Percentiles rank a stretch among this genome's conserved stretches.
Conservation (phyloP, 1,140 invertebrate species). For the Ceratoteleas bidentatus region DNA sequence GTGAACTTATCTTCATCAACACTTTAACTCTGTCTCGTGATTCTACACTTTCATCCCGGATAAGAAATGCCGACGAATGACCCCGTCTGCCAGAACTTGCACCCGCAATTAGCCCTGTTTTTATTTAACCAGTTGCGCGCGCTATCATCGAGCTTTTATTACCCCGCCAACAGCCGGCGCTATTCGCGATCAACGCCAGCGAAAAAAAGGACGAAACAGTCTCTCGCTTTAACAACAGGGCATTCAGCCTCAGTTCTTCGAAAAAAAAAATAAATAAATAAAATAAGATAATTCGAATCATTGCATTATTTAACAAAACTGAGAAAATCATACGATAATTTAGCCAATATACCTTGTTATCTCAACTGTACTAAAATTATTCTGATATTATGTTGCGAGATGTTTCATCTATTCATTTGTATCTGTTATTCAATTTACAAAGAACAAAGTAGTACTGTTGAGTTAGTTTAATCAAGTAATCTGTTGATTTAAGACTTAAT, state of each 20-base stretch:
- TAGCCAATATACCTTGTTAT: no score
- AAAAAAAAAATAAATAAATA: constrained; percentile 16
- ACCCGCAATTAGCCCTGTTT: constrained; percentile 74
- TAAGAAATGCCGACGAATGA: constrained; percentile 74
- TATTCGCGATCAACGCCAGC: constrained; percentile 38
- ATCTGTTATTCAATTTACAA: no score
- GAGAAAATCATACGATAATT: no score
- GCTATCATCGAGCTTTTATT: constrained; percentile 60
- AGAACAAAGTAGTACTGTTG: no score
- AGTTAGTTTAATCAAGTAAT: no score
- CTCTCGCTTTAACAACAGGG: constrained; percentile 34
- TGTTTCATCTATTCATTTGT: no score
- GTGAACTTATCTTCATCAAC: no score
- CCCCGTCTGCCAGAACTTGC: constrained; percentile 55
- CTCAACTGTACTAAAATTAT: no score
- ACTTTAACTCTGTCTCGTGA: no score
- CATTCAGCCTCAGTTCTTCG: constrained; percentile 30
- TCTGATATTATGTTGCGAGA: no score
- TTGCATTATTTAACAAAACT: no score
- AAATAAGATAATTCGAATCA: constrained; percentile 17
- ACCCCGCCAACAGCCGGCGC: constrained; percentile 36
- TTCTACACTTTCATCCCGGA: constrained; percentile 69
- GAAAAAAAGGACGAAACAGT: constrained; percentile 33
- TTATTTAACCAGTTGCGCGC: constrained; percentile 70
- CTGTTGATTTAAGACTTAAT: no score